These are phyloP conservation scores for Tamandua tetradactyla DNA, from an alignment of 2,797 vertebrate species.

Conservation along the genomic window DNA sequence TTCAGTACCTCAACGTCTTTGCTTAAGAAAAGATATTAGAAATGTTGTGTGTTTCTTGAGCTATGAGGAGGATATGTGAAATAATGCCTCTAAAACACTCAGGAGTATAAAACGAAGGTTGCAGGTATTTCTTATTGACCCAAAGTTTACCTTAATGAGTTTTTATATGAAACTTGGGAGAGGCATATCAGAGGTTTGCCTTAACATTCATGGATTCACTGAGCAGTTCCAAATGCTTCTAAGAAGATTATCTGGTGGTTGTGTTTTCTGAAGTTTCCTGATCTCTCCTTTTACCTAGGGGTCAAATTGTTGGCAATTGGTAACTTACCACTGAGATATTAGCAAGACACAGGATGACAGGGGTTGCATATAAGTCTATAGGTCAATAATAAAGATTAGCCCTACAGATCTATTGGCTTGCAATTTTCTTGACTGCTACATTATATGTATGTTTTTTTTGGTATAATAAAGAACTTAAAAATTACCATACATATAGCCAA, in stretches of 20 bases:
- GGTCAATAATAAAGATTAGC: neutral
- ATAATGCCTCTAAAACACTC: slow-evolving; percentile 8
- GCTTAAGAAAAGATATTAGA: neutral
- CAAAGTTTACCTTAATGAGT: slow-evolving; percentile 63
- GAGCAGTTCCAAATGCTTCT: slow-evolving; percentile 71
- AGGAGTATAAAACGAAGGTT: slow-evolving; percentile 3
- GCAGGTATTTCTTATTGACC: slow-evolving; percentile 54
- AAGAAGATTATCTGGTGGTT: slow-evolving; percentile 74
- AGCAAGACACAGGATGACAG: slow-evolving; percentile 41
- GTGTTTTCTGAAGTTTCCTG: slow-evolving; percentile 69
- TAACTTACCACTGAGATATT: slow-evolving; percentile 58
- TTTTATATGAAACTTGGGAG: slow-evolving; percentile 55
- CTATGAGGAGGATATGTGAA: neutral
- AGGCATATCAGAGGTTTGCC: slow-evolving; percentile 63
- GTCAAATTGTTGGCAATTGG: slow-evolving; percentile 55
- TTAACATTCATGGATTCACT: slow-evolving; percentile 79
- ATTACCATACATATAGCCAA: neutral
- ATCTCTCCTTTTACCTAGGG: slow-evolving; percentile 59
- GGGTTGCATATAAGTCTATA: slow-evolving; percentile 7
- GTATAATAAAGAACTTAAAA: slow-evolving; percentile 20
- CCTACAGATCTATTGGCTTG: neutral
- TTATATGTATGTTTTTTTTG: slow-evolving; percentile 30
- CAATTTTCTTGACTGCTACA: neutral
- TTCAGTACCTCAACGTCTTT: neutral
- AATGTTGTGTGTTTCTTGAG: slow-evolving; percentile 1